phyloP scores from a whole-genome alignment of 2,113 vertebrate genomes.

The Odontophorus gujanensis region DNA sequence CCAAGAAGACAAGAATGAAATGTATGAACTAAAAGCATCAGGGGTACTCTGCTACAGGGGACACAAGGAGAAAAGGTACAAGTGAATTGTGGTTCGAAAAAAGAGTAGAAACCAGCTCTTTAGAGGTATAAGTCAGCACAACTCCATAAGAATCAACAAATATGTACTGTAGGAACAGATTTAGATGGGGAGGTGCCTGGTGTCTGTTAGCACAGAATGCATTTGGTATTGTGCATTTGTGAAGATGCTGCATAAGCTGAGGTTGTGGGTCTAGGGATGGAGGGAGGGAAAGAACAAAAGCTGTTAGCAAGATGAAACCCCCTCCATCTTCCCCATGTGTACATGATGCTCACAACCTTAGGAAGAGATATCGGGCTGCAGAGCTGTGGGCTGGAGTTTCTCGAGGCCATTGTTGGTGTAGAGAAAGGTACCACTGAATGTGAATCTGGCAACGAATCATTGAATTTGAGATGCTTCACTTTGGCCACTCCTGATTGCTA shows the following conservation, averaged over 20 bases:
- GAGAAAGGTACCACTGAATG: not conserved
- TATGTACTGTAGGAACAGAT: not conserved
- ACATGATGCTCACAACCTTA: not conserved
- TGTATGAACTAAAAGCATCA: not conserved
- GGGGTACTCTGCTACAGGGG: not conserved
- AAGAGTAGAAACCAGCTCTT: not conserved
- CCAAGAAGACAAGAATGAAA: not conserved
- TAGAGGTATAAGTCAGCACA: not conserved
- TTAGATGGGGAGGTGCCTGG: not conserved
- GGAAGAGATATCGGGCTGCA: not conserved
- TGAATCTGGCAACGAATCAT: not conserved
- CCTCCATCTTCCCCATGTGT: not conserved
- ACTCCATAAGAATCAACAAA: not conserved
- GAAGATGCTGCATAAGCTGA: not conserved
- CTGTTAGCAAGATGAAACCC: not conserved
- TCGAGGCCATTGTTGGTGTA: not conserved
- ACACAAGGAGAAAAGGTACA: not conserved
- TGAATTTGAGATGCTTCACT: not conserved
- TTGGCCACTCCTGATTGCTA: not conserved
- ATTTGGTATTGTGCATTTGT: not conserved
- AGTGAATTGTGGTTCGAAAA: not conserved
- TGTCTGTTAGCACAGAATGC: not conserved
- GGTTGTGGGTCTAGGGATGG: rapidly evolving
- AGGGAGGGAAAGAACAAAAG: not conserved
- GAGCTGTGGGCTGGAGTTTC: not conserved